Conservation (phyloP, 1,140 invertebrate species). For the Laupala kohalensis region DNA sequence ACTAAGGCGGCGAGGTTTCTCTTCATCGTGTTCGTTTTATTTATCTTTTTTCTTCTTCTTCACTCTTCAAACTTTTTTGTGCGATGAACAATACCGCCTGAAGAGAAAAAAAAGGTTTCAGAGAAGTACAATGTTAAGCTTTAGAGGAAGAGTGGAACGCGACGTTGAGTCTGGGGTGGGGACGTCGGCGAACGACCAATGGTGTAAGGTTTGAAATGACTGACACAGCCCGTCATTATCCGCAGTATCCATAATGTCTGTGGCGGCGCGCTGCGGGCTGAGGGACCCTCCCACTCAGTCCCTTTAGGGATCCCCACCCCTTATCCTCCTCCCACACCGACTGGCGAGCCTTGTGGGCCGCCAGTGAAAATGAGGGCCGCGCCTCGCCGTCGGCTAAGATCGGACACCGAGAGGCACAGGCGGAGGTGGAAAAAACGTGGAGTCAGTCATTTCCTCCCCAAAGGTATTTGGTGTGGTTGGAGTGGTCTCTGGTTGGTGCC, state of each 20-base stretch:
- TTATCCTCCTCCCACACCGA: no score
- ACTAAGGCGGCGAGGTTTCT: not conserved
- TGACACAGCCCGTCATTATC: conserved; percentile 10
- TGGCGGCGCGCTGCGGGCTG: no score
- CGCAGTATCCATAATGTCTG: conserved; percentile 6
- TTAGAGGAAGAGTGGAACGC: not conserved
- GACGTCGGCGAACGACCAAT: not conserved
- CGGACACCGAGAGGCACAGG: no score
- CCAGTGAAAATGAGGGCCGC: no score
- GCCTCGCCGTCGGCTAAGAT: no score
- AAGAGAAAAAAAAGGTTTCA: not conserved
- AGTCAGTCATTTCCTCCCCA: no score
- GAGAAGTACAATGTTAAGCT: not conserved
- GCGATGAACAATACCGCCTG: not conserved
- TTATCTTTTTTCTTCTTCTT: not conserved
- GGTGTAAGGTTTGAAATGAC: conserved; percentile 7
- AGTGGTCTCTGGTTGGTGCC: no score
- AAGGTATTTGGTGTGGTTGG: no score
- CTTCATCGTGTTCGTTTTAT: not conserved
- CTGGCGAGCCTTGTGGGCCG: no score
- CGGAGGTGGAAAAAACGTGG: no score
- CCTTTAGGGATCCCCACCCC: no score
- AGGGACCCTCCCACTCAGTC: no score
- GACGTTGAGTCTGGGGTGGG: not conserved
- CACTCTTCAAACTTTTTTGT: not conserved